These are phyloP conservation scores for Sebastes paucispinis DNA, from an alignment of 2,797 vertebrate genomes.

Conservation along the genomic window DNA sequence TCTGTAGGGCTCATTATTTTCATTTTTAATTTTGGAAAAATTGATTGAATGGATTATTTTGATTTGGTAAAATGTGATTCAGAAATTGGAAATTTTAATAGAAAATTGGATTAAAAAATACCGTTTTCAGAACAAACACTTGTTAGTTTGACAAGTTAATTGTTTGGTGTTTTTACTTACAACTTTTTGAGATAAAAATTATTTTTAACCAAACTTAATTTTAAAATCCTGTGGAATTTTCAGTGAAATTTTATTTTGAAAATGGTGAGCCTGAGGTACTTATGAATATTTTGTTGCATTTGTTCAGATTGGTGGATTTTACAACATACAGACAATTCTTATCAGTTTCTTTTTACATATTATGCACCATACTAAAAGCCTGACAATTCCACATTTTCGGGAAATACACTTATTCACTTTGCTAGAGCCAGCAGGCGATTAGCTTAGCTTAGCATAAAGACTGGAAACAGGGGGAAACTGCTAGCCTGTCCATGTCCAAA, in stretches of 20 bases:
- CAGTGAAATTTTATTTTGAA: neutral
- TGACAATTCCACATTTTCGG: neutral
- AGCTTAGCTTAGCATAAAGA: neutral
- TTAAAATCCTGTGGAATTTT: neutral
- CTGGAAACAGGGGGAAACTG: neutral
- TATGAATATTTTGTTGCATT: neutral
- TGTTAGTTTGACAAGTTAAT: neutral
- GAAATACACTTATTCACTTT: neutral
- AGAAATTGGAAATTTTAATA: neutral
- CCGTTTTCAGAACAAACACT: neutral
- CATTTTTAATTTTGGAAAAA: neutral
- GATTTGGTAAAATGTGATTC: neutral
- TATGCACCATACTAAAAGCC: neutral
- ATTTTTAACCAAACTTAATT: neutral
- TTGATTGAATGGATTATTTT: neutral
- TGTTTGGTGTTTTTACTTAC: neutral
- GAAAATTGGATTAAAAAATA: neutral
- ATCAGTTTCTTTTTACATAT: neutral
- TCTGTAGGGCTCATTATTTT: neutral
- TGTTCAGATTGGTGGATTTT: slow-evolving; percentile 3
- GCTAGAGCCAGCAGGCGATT: neutral
- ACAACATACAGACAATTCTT: neutral
- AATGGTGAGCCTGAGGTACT: neutral
- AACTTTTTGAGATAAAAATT: neutral
- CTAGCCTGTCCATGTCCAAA: neutral